Conservation (phyloP, 2,888 invertebrate species). For the Pachymerium ferrugineum region DNA sequence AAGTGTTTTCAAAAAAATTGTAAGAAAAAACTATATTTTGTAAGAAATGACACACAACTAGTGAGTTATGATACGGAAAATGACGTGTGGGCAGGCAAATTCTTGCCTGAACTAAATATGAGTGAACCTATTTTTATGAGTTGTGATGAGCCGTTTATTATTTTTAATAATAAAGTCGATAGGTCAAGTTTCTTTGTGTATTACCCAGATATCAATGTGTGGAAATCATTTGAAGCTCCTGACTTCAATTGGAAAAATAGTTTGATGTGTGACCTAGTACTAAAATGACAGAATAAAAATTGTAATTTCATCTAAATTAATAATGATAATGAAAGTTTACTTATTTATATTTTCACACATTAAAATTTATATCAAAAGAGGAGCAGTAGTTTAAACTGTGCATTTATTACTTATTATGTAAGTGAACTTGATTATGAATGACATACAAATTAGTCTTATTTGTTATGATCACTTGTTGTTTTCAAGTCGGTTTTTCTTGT, state of each 20-base stretch:
- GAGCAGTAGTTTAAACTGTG: no score
- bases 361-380: no score
- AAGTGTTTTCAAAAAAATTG: background rate
- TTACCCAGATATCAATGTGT: background rate
- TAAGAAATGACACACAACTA: background rate
- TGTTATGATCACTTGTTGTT: no score
- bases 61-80: background rate
- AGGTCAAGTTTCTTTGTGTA: background rate
- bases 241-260: background rate
- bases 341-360: no score
- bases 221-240: background rate
- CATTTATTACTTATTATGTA: no score
- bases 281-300: no score
- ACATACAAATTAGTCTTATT: no score
- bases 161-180: background rate
- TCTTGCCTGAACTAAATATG: background rate
- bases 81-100: background rate
- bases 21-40: constrained; percentile 10
- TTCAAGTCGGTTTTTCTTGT: no score
- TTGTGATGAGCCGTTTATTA: constrained; percentile 3
- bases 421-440: no score
- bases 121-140: background rate
- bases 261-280: background rate
- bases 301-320: no score
- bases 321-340: no score